Conservation (phyloP, 2,113 vertebrate genomes). For the Seriola rivoliana region DNA sequence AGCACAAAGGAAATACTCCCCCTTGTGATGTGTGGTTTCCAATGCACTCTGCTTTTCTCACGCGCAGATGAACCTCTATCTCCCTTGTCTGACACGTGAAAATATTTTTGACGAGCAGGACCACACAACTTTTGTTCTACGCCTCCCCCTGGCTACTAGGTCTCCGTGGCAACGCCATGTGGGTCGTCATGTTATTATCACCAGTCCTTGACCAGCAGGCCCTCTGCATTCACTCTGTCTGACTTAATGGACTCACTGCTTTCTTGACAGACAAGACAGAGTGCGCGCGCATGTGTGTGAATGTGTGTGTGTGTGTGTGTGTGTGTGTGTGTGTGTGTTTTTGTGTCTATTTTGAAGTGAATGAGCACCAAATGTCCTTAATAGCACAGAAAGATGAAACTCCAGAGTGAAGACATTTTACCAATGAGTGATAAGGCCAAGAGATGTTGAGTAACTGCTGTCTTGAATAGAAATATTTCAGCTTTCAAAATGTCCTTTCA, state of each 20-base stretch:
- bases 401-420: constrained; percentile 1
- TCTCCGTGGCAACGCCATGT: constrained; percentile 67
- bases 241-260: constrained; percentile 70
- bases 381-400: not conserved
- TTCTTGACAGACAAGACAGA: constrained; percentile 56
- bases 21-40: constrained; percentile 26
- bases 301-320: constrained; percentile 23
- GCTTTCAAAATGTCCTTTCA: not conserved
- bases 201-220: constrained; percentile 64
- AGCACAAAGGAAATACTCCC: constrained; percentile 21
- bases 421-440: not conserved
- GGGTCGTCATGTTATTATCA: constrained; percentile 71
- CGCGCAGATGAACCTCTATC: constrained; percentile 56
- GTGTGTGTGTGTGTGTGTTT: constrained; percentile 6
- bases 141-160: constrained; percentile 38
- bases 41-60: constrained; percentile 40
- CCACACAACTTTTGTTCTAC: constrained; percentile 68
- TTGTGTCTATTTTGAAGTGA: not conserved
- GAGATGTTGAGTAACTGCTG: not conserved
- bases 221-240: constrained; percentile 63
- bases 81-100: constrained; percentile 52
- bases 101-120: constrained; percentile 65
- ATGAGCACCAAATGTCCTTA: not conserved
- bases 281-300: constrained; percentile 1
- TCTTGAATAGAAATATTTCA: not conserved